These are phyloP conservation scores for Craniophora ligustri DNA, from an alignment of 2,888 invertebrate genomes.

Conservation along the genomic window DNA sequence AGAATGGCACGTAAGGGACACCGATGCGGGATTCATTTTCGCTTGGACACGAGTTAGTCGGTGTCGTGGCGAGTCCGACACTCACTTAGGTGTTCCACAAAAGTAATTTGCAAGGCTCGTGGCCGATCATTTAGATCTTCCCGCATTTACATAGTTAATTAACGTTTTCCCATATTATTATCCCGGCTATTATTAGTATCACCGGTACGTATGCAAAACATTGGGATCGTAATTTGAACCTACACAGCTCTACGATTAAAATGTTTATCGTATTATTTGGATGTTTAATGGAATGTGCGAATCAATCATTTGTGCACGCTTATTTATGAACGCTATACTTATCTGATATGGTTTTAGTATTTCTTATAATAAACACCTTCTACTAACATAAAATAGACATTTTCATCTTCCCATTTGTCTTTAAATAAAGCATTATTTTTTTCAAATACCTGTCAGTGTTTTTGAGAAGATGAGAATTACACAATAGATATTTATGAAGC, in stretches of 20 bases:
- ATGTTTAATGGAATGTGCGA: slow-evolving; percentile 12
- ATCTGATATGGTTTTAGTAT: too few relatives aligned
- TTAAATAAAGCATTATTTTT: too few relatives aligned
- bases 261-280: slow-evolving; percentile 28
- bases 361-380: too few relatives aligned
- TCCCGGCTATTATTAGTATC: slow-evolving; percentile 50
- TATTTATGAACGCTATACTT: too few relatives aligned
- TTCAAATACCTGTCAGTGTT: too few relatives aligned
- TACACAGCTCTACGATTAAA: slow-evolving; percentile 25
- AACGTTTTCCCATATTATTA: slow-evolving; percentile 71
- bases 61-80: slow-evolving; percentile 72
- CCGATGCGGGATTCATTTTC: slow-evolving; percentile 59
- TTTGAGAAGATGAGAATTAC: too few relatives aligned
- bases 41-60: slow-evolving; percentile 57
- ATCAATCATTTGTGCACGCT: too few relatives aligned
- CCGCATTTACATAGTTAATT: slow-evolving; percentile 77
- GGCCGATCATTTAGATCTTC: slow-evolving; percentile 75
- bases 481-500: background rate
- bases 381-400: too few relatives aligned
- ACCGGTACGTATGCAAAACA: slow-evolving; percentile 39
- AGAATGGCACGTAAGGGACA: slow-evolving; percentile 42
- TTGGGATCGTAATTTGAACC: slow-evolving; percentile 23
- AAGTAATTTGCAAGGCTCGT: slow-evolving; percentile 77
- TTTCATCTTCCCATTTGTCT: too few relatives aligned
- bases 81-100: slow-evolving; percentile 77